These are phyloP conservation scores for Beroe forskalii DNA, from an alignment of 37 sponge, comb jelly and placozoan species.

Conservation along the genomic window DNA sequence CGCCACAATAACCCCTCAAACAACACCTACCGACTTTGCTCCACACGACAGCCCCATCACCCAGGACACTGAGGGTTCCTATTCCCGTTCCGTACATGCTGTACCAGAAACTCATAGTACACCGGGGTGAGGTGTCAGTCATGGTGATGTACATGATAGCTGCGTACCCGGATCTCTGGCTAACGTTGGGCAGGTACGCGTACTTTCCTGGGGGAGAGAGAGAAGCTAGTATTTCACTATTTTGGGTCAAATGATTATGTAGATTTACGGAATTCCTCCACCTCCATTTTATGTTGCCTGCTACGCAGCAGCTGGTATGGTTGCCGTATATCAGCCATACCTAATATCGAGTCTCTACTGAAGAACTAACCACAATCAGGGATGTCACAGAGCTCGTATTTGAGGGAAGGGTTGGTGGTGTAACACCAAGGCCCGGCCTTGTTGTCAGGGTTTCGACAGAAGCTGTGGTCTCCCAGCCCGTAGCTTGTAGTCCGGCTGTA, in stretches of 20 bases:
- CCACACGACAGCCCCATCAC: conserved; percentile 46
- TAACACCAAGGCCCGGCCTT: conserved; percentile 49
- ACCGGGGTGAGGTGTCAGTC: conserved; percentile 50
- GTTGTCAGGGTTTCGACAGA: conserved; percentile 43
- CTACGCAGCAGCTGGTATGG: too few relatives aligned
- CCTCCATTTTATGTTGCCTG: too few relatives aligned
- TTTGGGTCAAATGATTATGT: too few relatives aligned
- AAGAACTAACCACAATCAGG: conserved; percentile 56
- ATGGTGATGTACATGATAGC: conserved; percentile 51
- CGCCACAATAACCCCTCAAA: too few relatives aligned
- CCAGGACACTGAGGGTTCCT: conserved; percentile 55
- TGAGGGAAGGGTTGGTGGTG: not conserved
- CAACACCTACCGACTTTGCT: conserved; percentile 19
- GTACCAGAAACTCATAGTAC: conserved; percentile 66
- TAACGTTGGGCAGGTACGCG: conserved; percentile 49
- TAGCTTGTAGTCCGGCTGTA: not conserved
- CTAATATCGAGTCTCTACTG: too few relatives aligned
- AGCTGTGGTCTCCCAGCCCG: conserved; percentile 59
- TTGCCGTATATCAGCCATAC: too few relatives aligned
- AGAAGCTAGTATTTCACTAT: not conserved
- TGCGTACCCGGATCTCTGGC: not conserved
- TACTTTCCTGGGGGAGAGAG: conserved; percentile 48
- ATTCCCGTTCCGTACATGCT: conserved; percentile 65
- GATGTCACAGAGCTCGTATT: not conserved
- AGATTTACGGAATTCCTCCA: too few relatives aligned